A percentile compares a stretch with the other conserved stretches of the same genome.
Conservation (phyloP, 2,113 vertebrate species). For the Neolamprologus tretocephalus region DNA sequence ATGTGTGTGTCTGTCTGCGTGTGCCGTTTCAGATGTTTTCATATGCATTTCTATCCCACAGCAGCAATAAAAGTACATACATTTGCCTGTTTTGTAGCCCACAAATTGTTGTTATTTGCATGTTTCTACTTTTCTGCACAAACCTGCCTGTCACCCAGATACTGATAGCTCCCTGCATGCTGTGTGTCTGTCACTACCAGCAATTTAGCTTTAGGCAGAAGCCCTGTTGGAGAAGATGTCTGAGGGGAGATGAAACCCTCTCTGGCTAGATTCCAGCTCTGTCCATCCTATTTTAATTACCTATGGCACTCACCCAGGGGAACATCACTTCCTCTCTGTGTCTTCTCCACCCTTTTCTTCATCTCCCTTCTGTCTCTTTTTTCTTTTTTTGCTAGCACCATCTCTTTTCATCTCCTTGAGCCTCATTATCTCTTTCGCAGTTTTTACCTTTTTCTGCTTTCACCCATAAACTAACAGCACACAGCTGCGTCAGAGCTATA, state of each 20-base stretch:
- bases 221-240: slow-evolving; percentile 52
- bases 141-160: slow-evolving; percentile 9
- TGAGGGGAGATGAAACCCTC: slow-evolving; percentile 50
- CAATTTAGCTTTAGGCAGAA: slow-evolving; percentile 40
- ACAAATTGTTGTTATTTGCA: not conserved
- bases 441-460: not conserved
- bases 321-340: slow-evolving; percentile 38
- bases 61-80: not conserved
- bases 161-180: slow-evolving; percentile 25
- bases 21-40: not conserved
- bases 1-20: not conserved
- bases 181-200: slow-evolving; percentile 35
- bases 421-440: not conserved
- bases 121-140: not conserved
- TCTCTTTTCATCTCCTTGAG: slow-evolving; percentile 16
- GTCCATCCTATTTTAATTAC: slow-evolving; percentile 72
- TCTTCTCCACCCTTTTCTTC: slow-evolving; percentile 17
- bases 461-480: slow-evolving; percentile 13
- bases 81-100: not conserved
- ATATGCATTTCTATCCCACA: not conserved
- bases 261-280: slow-evolving; percentile 60
- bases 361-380: not conserved
- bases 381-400: not conserved
- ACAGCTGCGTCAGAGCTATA: slow-evolving; percentile 25
- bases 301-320: slow-evolving; percentile 54